Conservation (phyloP, 2,113 vertebrate species). For the Dromas ardeola region DNA sequence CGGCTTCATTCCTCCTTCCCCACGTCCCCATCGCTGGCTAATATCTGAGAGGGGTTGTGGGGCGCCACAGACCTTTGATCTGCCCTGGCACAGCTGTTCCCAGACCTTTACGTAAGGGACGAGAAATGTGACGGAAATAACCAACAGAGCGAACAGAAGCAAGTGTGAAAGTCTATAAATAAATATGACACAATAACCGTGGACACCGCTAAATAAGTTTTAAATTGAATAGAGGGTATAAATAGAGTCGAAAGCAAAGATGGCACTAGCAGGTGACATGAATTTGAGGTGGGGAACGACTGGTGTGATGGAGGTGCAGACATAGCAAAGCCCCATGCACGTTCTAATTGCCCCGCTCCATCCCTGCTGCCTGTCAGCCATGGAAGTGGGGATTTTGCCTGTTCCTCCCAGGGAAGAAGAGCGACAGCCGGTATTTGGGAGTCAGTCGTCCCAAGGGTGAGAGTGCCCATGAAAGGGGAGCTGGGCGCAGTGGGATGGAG, state of each 20-base stretch:
- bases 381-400: neutral
- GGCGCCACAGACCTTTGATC: neutral
- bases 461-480: neutral
- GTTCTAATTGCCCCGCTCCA: neutral
- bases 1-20: neutral
- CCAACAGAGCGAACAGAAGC: neutral
- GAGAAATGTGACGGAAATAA: slow-evolving; percentile 34
- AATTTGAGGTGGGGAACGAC: neutral
- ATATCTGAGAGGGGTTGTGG: neutral
- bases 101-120: slow-evolving; percentile 17
- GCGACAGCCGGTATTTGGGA: neutral
- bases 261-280: neutral
- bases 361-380: neutral
- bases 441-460: neutral
- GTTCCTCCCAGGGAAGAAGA: neutral
- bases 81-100: slow-evolving; percentile 32
- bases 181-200: neutral
- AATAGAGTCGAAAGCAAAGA: neutral
- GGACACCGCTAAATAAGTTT: neutral
- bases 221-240: neutral
- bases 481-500: neutral
- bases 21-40: accelerated
- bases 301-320: neutral
- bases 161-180: slow-evolving; percentile 28
- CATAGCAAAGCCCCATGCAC: accelerated